Percentiles rank a stretch among this genome's conserved stretches.
These are phyloP conservation scores for Tetanocera ferruginea DNA, from an alignment of 2,888 invertebrate species.

Conservation along the genomic window DNA sequence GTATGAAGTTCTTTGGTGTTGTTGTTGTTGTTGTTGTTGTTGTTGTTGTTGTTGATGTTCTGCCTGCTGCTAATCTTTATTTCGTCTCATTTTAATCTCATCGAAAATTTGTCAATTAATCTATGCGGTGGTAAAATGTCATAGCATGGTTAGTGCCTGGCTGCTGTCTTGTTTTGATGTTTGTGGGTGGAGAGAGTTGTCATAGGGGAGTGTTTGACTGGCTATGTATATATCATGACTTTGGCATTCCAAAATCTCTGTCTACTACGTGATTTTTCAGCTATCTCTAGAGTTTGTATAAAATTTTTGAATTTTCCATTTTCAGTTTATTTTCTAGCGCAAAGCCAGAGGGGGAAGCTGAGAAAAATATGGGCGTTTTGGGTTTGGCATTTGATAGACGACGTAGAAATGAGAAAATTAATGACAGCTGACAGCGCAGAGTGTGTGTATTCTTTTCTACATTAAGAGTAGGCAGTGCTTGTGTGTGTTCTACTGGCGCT, in stretches of 20 bases:
- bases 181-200: too few species aligned
- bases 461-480: not conserved
- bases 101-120: constrained; percentile 37
- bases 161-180: too few species aligned
- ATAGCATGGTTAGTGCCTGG: not conserved
- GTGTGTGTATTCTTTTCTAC: not conserved
- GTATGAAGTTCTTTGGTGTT: not conserved
- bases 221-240: not conserved
- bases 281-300: not conserved
- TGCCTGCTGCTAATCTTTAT: constrained; percentile 22
- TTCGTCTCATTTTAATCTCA: constrained; percentile 32
- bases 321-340: not conserved
- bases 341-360: not conserved
- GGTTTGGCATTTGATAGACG: constrained; percentile 44
- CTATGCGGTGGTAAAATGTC: constrained; percentile 8
- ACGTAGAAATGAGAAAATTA: constrained; percentile 29
- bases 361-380: constrained; percentile 34
- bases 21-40: not conserved
- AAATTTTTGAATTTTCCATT: not conserved
- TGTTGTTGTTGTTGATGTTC: not conserved
- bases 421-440: constrained; percentile 38
- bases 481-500: not conserved
- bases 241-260: not conserved
- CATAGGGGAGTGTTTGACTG: too few species aligned
- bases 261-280: constrained; percentile 33